Evolutionary conservation across 2,113 vertebrate species (phyloP).

Genomic region (Myxocyprinus asiaticus): DNA sequence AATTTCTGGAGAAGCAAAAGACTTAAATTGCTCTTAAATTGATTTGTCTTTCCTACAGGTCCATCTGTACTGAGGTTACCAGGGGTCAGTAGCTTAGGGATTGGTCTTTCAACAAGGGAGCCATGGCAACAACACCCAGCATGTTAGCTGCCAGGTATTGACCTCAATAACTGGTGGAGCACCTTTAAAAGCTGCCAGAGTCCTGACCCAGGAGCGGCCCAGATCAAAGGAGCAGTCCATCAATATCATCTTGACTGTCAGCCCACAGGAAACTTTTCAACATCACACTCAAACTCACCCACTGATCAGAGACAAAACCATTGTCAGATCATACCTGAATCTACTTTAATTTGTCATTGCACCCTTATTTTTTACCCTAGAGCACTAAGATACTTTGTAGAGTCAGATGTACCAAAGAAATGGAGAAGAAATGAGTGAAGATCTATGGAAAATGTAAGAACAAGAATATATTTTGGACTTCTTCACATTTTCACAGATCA

Average conservation of each 20-base stretch:
- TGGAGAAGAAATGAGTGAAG: not conserved
- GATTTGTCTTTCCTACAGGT: too few relatives aligned
- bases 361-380: not conserved
- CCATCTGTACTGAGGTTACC: conserved; percentile 13
- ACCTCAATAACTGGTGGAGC: conserved; percentile 40
- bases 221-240: conserved; percentile 54
- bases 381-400: conserved; percentile 13
- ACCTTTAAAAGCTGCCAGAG: conserved; percentile 27
- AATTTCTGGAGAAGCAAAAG: too few relatives aligned
- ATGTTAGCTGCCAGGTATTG: conserved; percentile 55
- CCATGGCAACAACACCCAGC: conserved; percentile 56
- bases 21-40: too few relatives aligned
- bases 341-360: conserved; percentile 43
- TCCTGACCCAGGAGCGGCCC: conserved; percentile 2
- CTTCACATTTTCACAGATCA: not conserved
- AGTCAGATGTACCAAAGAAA: conserved; percentile 3
- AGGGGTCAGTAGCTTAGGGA: conserved; percentile 51
- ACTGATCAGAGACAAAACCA: conserved; percentile 50
- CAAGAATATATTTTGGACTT: not conserved
- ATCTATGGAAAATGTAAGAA: not conserved
- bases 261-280: conserved; percentile 40
- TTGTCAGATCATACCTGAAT: conserved; percentile 45
- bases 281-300: conserved; percentile 42
- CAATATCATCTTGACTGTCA: conserved; percentile 46
- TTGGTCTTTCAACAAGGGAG: conserved; percentile 42